phyloP scores from a whole-genome alignment of 2,113 vertebrate genomes.

The Cynoglossus semilaevis region DNA sequence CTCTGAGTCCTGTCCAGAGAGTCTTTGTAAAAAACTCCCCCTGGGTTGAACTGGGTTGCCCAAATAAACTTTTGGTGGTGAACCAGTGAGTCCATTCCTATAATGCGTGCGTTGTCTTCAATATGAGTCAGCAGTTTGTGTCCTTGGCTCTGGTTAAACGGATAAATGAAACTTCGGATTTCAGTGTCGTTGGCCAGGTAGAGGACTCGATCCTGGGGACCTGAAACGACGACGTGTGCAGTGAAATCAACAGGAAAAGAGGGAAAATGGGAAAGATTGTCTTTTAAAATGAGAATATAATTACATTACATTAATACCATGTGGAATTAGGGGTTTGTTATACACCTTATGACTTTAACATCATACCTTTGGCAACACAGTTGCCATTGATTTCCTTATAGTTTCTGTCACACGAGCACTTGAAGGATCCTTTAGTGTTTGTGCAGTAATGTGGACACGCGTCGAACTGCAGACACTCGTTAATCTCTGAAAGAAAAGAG shows the following conservation, averaged over 20 bases:
- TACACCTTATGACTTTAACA: not conserved
- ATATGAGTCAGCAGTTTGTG: slow-evolving; percentile 93
- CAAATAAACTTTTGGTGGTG: slow-evolving; percentile 97
- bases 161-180: slow-evolving; percentile 98
- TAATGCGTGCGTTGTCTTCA: slow-evolving; percentile 97
- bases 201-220: slow-evolving; percentile 98
- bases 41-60: slow-evolving; percentile 98
- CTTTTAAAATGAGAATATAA: slow-evolving; percentile 47
- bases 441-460: slow-evolving; percentile 90
- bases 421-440: slow-evolving; percentile 94
- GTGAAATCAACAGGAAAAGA: too few relatives aligned
- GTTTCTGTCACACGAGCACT: slow-evolving; percentile 90
- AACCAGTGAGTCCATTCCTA: slow-evolving; percentile 93
- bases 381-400: slow-evolving; percentile 87
- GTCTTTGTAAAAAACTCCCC: slow-evolving; percentile 95
- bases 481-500: slow-evolving; percentile 79
- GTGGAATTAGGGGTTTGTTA: too few relatives aligned
- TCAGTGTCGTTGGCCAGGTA: slow-evolving; percentile 99
- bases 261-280: not conserved
- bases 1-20: slow-evolving; percentile 84
- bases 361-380: slow-evolving; percentile 91
- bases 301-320: slow-evolving; percentile 41
- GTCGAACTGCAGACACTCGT: slow-evolving; percentile 93
- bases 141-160: slow-evolving; percentile 95
- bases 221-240: slow-evolving; percentile 79